Conservation (phyloP, 2,888 invertebrate species). For the Sesia apiformis region DNA sequence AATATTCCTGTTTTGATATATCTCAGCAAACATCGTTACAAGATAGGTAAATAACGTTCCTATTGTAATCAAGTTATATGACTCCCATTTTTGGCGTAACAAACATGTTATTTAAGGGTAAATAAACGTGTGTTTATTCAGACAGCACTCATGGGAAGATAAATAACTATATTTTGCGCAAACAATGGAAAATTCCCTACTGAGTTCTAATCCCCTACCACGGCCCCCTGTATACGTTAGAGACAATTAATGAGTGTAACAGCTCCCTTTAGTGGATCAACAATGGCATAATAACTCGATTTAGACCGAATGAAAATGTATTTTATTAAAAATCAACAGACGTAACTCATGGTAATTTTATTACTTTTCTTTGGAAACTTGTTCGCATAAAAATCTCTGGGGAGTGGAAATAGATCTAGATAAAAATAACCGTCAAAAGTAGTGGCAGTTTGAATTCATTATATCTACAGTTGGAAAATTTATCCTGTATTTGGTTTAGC, state of each 20-base stretch:
- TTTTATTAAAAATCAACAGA: constrained; percentile 46
- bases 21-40: neutral
- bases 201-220: constrained; percentile 40
- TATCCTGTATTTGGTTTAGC: too few species aligned
- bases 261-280: constrained; percentile 57
- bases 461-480: too few species aligned
- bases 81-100: constrained; percentile 10
- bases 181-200: constrained; percentile 52
- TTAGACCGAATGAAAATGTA: constrained; percentile 42
- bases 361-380: neutral
- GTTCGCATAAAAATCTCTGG: too few species aligned
- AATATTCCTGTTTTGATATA: neutral
- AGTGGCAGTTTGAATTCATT: too few species aligned
- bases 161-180: constrained; percentile 59
- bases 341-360: constrained; percentile 11
- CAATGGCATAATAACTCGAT: constrained; percentile 59
- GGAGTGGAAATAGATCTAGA: too few species aligned
- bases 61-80: constrained; percentile 9
- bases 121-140: constrained; percentile 19
- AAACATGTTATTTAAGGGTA: constrained; percentile 26
- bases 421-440: too few species aligned
- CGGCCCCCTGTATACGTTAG: constrained; percentile 45
- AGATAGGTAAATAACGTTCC: neutral
- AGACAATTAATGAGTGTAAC: constrained; percentile 66
- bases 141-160: constrained; percentile 42